Percentiles rank a stretch among this genome's conserved stretches.
Evolutionary conservation across 2,113 vertebrate species (phyloP).

Genomic region (Oreotrochilus melanogaster): DNA sequence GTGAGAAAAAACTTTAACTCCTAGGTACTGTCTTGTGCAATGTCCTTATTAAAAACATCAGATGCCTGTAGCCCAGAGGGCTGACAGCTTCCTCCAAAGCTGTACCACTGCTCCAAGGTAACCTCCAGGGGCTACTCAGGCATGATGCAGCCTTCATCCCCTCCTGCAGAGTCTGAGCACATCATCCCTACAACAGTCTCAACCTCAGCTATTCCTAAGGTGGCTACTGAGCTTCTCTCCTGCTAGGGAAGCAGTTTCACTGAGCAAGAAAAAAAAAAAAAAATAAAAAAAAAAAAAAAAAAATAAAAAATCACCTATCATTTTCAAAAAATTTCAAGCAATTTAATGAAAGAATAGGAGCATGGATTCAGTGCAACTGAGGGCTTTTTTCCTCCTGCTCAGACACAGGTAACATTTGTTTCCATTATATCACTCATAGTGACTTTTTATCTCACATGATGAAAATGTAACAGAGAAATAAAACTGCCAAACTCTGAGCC

Average conservation of each 20-base stretch:
- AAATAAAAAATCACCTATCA: neutral
- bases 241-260: conserved; percentile 1
- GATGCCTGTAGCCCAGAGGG: conserved; percentile 80
- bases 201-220: conserved; percentile 35
- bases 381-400: conserved; percentile 58
- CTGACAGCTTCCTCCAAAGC: conserved; percentile 79
- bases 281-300: neutral
- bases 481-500: conserved; percentile 61
- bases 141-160: conserved; percentile 52
- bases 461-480: conserved; percentile 77
- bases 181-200: neutral
- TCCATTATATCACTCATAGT: conserved; percentile 65
- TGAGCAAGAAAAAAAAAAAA: neutral
- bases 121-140: conserved; percentile 74
- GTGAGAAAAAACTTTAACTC: conserved; percentile 48
- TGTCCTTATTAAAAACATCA: conserved; percentile 77
- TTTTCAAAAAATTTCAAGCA: conserved; percentile 25
- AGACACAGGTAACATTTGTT: conserved; percentile 74
- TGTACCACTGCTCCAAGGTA: conserved; percentile 66
- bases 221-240: conserved; percentile 4
- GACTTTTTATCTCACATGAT: conserved; percentile 74
- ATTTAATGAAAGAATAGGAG: conserved; percentile 41
- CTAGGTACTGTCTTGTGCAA: conserved; percentile 50
- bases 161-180: neutral
- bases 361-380: neutral